Conservation (phyloP, 1,140 invertebrate genomes). For the Berghia stephanieae region DNA sequence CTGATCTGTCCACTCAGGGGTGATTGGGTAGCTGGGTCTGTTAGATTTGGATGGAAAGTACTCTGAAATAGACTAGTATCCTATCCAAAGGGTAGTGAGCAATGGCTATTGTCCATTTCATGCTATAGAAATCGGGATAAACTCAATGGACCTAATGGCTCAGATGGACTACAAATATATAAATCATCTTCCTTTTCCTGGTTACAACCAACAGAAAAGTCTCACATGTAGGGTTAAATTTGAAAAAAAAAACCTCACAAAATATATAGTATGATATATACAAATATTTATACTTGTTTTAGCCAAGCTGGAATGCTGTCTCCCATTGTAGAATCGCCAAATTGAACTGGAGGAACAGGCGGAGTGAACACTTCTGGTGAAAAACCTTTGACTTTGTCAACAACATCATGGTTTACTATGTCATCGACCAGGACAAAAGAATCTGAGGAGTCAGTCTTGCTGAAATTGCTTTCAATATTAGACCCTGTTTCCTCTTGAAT, state of each 20-base stretch:
- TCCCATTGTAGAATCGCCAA: background rate
- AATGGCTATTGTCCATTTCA: too few relatives aligned
- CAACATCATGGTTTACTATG: background rate
- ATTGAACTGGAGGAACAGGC: background rate
- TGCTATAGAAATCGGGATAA: too few relatives aligned
- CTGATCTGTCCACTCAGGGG: too few relatives aligned
- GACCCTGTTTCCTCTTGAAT: background rate
- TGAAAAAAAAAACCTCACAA: background rate
- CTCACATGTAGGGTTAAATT: background rate
- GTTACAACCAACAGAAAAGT: background rate
- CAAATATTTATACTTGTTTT: constrained; percentile 18
- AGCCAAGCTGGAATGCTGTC: constrained; percentile 36
- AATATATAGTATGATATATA: background rate
- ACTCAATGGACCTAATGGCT: too few relatives aligned
- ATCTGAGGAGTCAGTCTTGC: background rate
- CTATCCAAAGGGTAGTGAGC: too few relatives aligned
- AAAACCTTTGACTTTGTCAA: background rate
- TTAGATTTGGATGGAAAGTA: too few relatives aligned
- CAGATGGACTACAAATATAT: too few relatives aligned
- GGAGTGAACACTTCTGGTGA: constrained; percentile 25
- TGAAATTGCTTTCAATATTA: background rate
- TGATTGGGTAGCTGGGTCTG: too few relatives aligned
- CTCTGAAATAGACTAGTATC: too few relatives aligned
- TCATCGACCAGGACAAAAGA: constrained; percentile 10
- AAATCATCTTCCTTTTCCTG: too few relatives aligned